phyloP scores from a whole-genome alignment of 2,888 invertebrate genomes.

The Drosophila paucipuncta region DNA sequence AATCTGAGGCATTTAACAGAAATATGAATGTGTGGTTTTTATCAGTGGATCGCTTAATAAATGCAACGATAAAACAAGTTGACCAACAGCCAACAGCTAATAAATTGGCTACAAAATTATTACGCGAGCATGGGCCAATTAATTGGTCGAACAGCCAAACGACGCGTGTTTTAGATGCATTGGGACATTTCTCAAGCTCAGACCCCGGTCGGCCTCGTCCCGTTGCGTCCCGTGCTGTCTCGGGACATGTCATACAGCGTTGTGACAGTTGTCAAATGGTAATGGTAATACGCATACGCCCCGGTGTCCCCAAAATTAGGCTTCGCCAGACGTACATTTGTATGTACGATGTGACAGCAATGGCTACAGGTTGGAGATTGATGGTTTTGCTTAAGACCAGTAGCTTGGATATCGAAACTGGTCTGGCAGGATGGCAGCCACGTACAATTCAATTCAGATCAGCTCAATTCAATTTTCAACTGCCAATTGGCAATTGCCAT shows the following conservation, averaged over 20 bases:
- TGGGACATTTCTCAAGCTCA: slow-evolving; percentile 56
- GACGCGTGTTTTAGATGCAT: slow-evolving; percentile 51
- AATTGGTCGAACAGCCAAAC: slow-evolving; percentile 48
- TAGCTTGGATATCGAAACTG: slow-evolving; percentile 70
- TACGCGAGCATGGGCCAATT: slow-evolving; percentile 72
- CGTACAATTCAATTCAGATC: slow-evolving; percentile 62
- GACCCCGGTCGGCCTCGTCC: slow-evolving; percentile 1
- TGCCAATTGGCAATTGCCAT: slow-evolving; percentile 35
- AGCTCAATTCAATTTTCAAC: slow-evolving; percentile 44
- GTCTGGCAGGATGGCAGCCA: slow-evolving; percentile 72
- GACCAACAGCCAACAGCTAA: slow-evolving; percentile 66
- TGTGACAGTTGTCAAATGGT: slow-evolving; percentile 80
- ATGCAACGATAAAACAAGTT: slow-evolving; percentile 75
- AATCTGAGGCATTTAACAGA: slow-evolving; percentile 73
- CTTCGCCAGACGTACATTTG: slow-evolving; percentile 44
- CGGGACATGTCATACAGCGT: slow-evolving; percentile 73
- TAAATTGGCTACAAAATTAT: slow-evolving; percentile 80
- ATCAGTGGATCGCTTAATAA: slow-evolving; percentile 73
- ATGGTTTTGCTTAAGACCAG: slow-evolving; percentile 80
- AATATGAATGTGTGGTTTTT: slow-evolving; percentile 71
- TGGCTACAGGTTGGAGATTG: slow-evolving; percentile 64
- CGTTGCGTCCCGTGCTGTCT: not conserved
- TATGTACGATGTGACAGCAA: slow-evolving; percentile 69
- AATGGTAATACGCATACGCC: slow-evolving; percentile 62
- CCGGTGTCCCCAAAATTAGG: slow-evolving; percentile 62